Percentiles rank a stretch among this genome's conserved stretches.
Conservation (phyloP, 2,888 invertebrate species). For the Xylocampa areola region DNA sequence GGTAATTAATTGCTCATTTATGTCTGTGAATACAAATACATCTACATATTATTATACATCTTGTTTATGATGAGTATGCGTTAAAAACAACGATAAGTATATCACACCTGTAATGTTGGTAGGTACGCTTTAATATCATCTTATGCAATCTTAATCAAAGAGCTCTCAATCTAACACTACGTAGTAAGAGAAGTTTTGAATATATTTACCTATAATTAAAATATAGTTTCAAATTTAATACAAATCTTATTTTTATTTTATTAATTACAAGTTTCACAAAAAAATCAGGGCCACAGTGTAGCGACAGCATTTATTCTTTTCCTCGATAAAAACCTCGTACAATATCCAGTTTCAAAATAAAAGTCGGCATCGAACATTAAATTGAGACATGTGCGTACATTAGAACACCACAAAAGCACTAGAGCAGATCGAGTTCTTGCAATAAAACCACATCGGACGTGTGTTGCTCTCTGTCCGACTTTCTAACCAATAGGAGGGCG, state of each 20-base stretch:
- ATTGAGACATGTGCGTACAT: slow-evolving; percentile 67
- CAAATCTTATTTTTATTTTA: too few species aligned
- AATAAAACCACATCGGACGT: slow-evolving; percentile 74
- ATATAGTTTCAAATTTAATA: too few species aligned
- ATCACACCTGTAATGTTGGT: slow-evolving; percentile 28
- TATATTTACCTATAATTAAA: too few species aligned
- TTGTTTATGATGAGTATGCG: slow-evolving; percentile 12
- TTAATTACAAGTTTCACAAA: too few species aligned
- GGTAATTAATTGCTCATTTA: slow-evolving; percentile 3
- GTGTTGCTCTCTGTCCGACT: slow-evolving; percentile 72
- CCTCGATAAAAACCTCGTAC: slow-evolving; percentile 14
- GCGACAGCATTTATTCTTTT: slow-evolving; percentile 20
- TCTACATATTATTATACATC: slow-evolving; percentile 13
- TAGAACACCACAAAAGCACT: slow-evolving; percentile 75
- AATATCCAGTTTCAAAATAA: slow-evolving; percentile 43
- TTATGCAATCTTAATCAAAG: slow-evolving; percentile 39
- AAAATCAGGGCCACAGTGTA: too few species aligned
- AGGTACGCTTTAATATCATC: slow-evolving; percentile 32
- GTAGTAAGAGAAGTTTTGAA: too few species aligned
- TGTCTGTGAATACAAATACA: slow-evolving; percentile 1
- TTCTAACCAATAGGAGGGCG: slow-evolving; percentile 68
- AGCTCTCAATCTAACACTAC: not conserved
- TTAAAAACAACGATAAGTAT: slow-evolving; percentile 29
- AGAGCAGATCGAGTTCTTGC: slow-evolving; percentile 77
- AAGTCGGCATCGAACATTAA: slow-evolving; percentile 48